Conservation (phyloP, 2,797 vertebrate species). For the Neomorphus geoffroyi region DNA sequence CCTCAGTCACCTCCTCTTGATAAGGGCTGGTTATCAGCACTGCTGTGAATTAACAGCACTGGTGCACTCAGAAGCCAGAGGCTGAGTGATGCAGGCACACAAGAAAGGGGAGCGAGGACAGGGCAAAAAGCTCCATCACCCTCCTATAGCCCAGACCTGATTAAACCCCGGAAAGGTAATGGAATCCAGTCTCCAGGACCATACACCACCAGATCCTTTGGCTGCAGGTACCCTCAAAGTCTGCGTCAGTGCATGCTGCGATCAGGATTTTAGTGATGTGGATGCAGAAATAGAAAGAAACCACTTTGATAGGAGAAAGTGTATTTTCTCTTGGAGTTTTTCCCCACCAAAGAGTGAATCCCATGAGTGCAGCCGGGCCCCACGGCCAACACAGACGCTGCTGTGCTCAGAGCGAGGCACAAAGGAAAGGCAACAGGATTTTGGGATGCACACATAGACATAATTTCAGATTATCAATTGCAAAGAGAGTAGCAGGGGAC, state of each 20-base stretch:
- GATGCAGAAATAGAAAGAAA: neutral
- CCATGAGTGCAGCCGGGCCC: neutral
- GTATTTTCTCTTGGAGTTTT: neutral
- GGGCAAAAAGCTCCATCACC: neutral
- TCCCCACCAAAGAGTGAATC: neutral
- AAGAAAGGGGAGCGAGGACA: neutral
- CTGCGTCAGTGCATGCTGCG: neutral
- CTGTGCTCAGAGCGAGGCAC: neutral
- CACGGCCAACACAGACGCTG: neutral
- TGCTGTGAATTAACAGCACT: neutral
- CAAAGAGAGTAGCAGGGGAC: neutral
- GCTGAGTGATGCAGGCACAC: neutral
- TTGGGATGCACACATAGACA: neutral
- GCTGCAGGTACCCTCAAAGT: neutral
- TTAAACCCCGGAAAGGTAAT: neutral
- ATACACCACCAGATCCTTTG: neutral
- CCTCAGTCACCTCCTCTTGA: neutral
- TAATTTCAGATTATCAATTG: neutral
- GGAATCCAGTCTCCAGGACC: neutral
- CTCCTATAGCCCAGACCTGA: neutral
- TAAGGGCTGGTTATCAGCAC: neutral
- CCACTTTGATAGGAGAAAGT: neutral
- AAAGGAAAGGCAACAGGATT: neutral
- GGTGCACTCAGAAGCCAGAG: neutral
- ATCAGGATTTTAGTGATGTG: neutral